These are phyloP conservation scores for Drosophila demipolita DNA, from an alignment of 2,888 invertebrate genomes.

Conservation along the genomic window DNA sequence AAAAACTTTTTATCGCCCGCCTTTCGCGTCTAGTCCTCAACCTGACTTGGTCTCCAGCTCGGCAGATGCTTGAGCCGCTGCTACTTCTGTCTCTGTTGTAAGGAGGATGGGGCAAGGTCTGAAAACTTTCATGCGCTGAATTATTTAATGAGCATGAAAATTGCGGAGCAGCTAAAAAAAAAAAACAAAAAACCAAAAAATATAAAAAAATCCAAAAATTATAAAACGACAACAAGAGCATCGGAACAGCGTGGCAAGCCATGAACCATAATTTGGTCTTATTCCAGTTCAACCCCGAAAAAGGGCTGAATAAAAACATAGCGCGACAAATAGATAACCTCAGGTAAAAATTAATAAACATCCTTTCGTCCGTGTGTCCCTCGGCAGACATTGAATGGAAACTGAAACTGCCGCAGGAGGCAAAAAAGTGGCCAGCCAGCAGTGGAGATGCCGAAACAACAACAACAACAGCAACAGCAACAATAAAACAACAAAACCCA, in stretches of 20 bases:
- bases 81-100: not conserved
- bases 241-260: not conserved
- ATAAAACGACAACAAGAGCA: slow-evolving; percentile 27
- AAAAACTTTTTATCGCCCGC: slow-evolving; percentile 71
- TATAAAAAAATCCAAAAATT: slow-evolving; percentile 1
- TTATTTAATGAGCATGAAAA: slow-evolving; percentile 79
- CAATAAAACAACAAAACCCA: slow-evolving; percentile 32
- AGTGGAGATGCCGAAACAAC: slow-evolving; percentile 28
- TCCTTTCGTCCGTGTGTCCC: slow-evolving; percentile 38
- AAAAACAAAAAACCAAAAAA: slow-evolving; percentile 19
- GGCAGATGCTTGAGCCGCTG: slow-evolving; percentile 17
- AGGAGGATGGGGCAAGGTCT: not conserved
- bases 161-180: slow-evolving; percentile 59
- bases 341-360: slow-evolving; percentile 81
- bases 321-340: slow-evolving; percentile 81
- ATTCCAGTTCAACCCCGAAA: slow-evolving; percentile 58
- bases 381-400: slow-evolving; percentile 5
- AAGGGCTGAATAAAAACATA: slow-evolving; percentile 61
- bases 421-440: slow-evolving; percentile 15
- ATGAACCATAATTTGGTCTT: slow-evolving; percentile 19
- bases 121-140: slow-evolving; percentile 68
- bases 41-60: slow-evolving; percentile 3
- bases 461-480: slow-evolving; percentile 22
- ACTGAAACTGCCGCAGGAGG: slow-evolving; percentile 42
- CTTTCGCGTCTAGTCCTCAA: slow-evolving; percentile 26